Base-by-base conservation (phyloP, 2,113 vertebrate species). In the Jaculus jaculus region DNA sequence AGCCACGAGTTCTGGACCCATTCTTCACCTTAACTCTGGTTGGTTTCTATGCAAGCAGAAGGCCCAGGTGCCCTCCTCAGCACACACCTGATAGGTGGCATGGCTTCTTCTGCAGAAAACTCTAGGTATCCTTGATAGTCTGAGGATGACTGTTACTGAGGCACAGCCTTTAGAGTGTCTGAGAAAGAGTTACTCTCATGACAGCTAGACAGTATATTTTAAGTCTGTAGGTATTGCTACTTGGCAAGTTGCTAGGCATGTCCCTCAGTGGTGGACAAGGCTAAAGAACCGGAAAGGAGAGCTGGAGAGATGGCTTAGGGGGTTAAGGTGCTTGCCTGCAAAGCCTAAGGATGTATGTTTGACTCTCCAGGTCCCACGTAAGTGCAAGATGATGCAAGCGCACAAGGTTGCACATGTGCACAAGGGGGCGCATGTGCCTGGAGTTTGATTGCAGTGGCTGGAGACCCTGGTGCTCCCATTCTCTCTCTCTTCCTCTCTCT, bases 151-250 rank as follows among this genome's bases (percentile, higher is more conserved):
- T 60, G 34, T 73, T 81, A 51, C n/a, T 2, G 20, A 80, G 17
- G 32, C 74, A 71, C 0, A 18, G 1, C 51, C 42, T 86, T 85
- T 69, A 78, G 80, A 68, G 26, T 61, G 9, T 42, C 69, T 37
- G 58, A 92, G 63, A 92, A 95, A 90, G 69, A 89, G 37, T 85
- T 63, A 8, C 66, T 39, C 5, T 87, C 51, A 20, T 69, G 39
- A 82, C 17, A 74, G 51, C 68, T 89, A 63, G 7, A 13, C 7
- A 32, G 0, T 39, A 78, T 30, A 61, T 66, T 79, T 47, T 39
- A 58, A 74, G 51, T 65, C 21, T 65, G 24, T 4, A 73, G 60
- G 28, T 6, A 39, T 72, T 87, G 12, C 26, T 82, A 23, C 73
- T 80, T 87, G 39, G 30, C 12, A 77, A 71, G 54, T 61, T 51